phyloP scores from a whole-genome alignment of 2,113 vertebrate species.

The Gambusia affinis region DNA sequence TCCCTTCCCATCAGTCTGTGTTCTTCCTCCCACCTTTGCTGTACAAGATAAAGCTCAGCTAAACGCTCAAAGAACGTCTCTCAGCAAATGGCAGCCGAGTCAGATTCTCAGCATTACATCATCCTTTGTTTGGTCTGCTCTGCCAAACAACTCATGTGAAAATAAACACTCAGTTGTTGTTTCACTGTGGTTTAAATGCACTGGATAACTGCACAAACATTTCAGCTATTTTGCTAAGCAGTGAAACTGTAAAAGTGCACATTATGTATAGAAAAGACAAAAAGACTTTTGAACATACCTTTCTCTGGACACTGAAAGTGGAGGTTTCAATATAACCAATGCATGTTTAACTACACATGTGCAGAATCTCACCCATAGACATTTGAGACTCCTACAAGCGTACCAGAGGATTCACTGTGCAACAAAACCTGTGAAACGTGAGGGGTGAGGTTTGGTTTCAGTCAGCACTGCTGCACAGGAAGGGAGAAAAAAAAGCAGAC shows the following conservation, averaged over 20 bases:
- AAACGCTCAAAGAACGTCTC: slow-evolving; percentile 28
- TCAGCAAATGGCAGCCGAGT: slow-evolving; percentile 38
- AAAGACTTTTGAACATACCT: neutral
- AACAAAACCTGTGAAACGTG: slow-evolving; percentile 21
- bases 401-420: neutral
- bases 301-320: neutral
- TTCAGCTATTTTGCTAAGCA: neutral
- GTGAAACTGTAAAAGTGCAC: neutral
- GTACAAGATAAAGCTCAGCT: slow-evolving; percentile 36
- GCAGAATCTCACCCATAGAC: slow-evolving; percentile 19
- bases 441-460: slow-evolving; percentile 21
- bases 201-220: neutral
- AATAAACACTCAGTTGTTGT: neutral
- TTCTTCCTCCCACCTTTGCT: slow-evolving; percentile 29
- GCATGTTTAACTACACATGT: slow-evolving; percentile 9
- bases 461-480: slow-evolving; percentile 13
- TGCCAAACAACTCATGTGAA: neutral
- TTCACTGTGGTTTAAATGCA: neutral
- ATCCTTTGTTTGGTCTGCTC: slow-evolving; percentile 25
- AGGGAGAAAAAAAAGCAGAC: slow-evolving; percentile 8
- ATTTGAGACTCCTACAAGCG: slow-evolving; percentile 19
- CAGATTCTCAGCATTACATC: slow-evolving; percentile 13
- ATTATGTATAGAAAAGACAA: neutral
- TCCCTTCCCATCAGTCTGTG: slow-evolving; percentile 37
- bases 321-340: slow-evolving; percentile 1